Conservation (phyloP, 2,888 invertebrate species). For the Orchesellides sinensis region DNA sequence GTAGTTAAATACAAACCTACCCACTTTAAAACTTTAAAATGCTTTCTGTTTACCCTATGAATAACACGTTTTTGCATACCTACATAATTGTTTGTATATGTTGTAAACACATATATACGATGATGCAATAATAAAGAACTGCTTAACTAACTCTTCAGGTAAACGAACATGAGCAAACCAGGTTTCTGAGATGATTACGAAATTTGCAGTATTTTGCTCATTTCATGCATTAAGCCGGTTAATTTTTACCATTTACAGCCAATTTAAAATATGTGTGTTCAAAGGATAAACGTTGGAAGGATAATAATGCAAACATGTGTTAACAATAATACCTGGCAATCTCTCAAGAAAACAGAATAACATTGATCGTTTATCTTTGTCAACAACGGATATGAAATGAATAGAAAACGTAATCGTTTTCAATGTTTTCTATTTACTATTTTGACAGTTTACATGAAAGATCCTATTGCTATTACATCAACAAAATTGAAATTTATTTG, state of each 20-base stretch:
- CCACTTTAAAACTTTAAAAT: no score
- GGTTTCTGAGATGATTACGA: not conserved
- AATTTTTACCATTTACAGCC: not conserved
- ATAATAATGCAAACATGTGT: not conserved
- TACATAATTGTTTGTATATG: no score
- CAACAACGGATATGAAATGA: constrained; percentile 19
- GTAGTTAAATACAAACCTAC: no score
- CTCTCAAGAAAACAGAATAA: not conserved
- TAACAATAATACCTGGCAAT: not conserved
- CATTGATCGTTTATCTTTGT: constrained; percentile 42
- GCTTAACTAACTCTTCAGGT: no score
- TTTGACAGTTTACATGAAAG: constrained; percentile 32
- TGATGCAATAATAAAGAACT: no score
- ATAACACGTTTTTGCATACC: no score
- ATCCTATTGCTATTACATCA: constrained; percentile 34
- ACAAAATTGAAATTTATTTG: constrained; percentile 5
- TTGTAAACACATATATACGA: no score
- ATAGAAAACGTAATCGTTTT: constrained; percentile 32
- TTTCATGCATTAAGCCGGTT: not conserved
- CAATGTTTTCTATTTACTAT: constrained; percentile 46
- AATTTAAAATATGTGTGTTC: not conserved
- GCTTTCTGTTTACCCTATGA: no score
- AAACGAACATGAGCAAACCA: not conserved
- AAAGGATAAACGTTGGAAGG: not conserved
- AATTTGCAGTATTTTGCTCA: not conserved